Conservation (phyloP, 2,888 invertebrate species). For the Heliconius cydno region DNA sequence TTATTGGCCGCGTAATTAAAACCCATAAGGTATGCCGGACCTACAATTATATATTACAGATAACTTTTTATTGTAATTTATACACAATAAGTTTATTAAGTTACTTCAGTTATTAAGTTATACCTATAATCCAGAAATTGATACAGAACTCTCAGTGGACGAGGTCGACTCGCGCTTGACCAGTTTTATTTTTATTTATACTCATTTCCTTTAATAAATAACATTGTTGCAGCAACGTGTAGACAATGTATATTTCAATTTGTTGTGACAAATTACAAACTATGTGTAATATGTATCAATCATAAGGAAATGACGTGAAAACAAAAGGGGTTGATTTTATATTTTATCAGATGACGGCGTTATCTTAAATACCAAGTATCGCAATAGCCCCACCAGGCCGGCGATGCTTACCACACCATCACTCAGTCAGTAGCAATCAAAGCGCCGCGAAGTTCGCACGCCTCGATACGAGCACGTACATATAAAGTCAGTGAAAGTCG, state of each 20-base stretch:
- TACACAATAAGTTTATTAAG: no score
- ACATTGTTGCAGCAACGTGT: background rate
- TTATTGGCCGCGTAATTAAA: no score
- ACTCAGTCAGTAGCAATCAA: conserved; percentile 65
- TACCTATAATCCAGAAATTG: background rate
- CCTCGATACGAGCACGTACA: conserved; percentile 64
- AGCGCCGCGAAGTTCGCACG: conserved; percentile 75
- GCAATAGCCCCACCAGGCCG: conserved; percentile 52
- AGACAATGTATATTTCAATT: background rate
- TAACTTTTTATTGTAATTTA: no score
- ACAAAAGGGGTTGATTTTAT: conserved; percentile 65
- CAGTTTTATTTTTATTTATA: background rate
- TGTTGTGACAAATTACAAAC: background rate
- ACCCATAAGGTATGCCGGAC: no score
- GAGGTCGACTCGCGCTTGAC: no score
- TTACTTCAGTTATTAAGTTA: background rate
- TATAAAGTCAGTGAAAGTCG: conserved; percentile 73
- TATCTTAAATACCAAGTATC: conserved; percentile 47
- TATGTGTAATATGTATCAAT: conserved; percentile 8
- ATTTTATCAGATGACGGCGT: conserved; percentile 65
- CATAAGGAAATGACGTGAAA: conserved; percentile 32
- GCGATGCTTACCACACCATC: conserved; percentile 47
- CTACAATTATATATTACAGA: no score
- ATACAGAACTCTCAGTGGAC: no score
- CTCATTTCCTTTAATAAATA: background rate